Base-by-base conservation (phyloP, 1,140 invertebrate species). In the Rhyacophila brunnea region DNA sequence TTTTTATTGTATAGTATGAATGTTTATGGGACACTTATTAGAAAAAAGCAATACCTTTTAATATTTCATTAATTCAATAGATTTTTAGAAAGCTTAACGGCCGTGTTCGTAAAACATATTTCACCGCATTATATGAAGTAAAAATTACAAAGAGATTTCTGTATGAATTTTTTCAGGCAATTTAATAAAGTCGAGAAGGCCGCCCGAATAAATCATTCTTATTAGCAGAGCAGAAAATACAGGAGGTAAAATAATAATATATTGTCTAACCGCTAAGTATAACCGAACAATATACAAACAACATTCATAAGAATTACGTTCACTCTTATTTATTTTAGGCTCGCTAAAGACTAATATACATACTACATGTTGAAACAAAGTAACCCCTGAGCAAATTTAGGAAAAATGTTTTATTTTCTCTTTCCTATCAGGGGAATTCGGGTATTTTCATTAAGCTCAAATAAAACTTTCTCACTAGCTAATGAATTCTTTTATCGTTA, bases 251-350 rank as follows among this genome's bases (percentile, higher is more conserved):
- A 54, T n/a, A n/a, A n/a, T n/a, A n/a, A n/a, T 56, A 38, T 47
- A 38, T 48, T 43, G 17, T 56, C 19, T n/a, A 28, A 28, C 53
- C 53, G 23, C 53, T 38, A 46, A 34, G 60, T 58, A 62, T 62
- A 53, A 62, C 23, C 23, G 9, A 54, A 54, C 52, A 17, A 49
- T 50, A 34, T 17, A 15, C 61, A 63, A 63, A 63, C 61, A 63
- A 63, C 61, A 63, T 58, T 57, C 44, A 63, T 63, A 63, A 63
- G 61, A 58, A 57, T 63, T 63, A 60, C 44, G 36, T 59, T 59
- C 56, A 44, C 42, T 63, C 43, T 42, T 35, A 46, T 57, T 62
- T 62, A 51, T 62, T 62, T 54, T 49, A 34, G 44, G 40, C 13
- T n/a, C 23, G 23, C 23, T 28, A 28, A 28, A 28, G 23, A 28